Conservation (phyloP, 2,888 invertebrate genomes). For the Tillus elongatus region DNA sequence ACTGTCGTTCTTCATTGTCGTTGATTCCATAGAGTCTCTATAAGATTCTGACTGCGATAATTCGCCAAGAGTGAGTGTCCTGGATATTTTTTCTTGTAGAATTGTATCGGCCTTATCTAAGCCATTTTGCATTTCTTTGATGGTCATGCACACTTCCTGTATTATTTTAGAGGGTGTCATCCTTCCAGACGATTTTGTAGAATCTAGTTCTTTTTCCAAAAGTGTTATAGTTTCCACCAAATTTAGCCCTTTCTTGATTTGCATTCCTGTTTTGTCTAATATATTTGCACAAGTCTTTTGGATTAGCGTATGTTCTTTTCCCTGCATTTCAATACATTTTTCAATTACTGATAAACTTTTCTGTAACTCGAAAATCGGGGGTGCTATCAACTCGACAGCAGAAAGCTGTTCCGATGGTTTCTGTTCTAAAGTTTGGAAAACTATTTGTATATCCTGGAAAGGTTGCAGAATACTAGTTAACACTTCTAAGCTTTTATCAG, state of each 20-base stretch:
- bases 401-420: slow-evolving; percentile 42
- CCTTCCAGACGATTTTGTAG: slow-evolving; percentile 34
- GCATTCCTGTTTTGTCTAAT: slow-evolving; percentile 50
- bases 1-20: slow-evolving; percentile 2
- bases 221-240: slow-evolving; percentile 46
- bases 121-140: slow-evolving; percentile 51
- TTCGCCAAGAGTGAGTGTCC: neutral
- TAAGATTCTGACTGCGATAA: neutral
- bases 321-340: slow-evolving; percentile 59
- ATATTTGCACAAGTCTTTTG: slow-evolving; percentile 60
- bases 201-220: slow-evolving; percentile 41
- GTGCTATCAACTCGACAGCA: slow-evolving; percentile 49
- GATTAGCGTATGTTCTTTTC: slow-evolving; percentile 56
- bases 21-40: neutral
- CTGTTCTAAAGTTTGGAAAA: slow-evolving; percentile 46
- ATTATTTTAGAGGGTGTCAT: slow-evolving; percentile 40
- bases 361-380: slow-evolving; percentile 54
- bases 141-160: slow-evolving; percentile 46
- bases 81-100: slow-evolving; percentile 27
- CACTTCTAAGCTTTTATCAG: slow-evolving; percentile 57
- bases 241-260: slow-evolving; percentile 48
- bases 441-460: slow-evolving; percentile 54
- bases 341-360: slow-evolving; percentile 57
- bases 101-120: slow-evolving; percentile 35
- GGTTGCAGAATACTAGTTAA: slow-evolving; percentile 54